A percentile compares a stretch with the other conserved stretches of the same genome.
phyloP scores from a whole-genome alignment of 2,888 invertebrate genomes.

The Andrena dorsata region DNA sequence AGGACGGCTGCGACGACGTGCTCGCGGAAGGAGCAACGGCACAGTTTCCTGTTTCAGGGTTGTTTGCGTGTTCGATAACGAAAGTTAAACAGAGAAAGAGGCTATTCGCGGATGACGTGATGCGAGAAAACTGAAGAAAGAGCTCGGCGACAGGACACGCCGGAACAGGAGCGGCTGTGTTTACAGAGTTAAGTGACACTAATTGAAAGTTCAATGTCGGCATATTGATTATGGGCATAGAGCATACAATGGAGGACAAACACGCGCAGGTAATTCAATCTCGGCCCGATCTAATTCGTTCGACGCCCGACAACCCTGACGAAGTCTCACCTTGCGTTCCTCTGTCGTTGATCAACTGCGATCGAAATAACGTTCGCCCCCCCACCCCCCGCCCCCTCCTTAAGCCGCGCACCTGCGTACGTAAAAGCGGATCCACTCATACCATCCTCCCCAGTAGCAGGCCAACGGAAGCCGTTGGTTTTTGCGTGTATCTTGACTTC shows the following conservation, averaged over 20 bases:
- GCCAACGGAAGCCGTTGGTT: no score
- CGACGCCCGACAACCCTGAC: slow-evolving; percentile 45
- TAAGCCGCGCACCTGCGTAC: background rate
- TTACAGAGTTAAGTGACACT: slow-evolving; percentile 84
- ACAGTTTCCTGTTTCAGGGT: slow-evolving; percentile 42
- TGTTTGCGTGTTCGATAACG: slow-evolving; percentile 63
- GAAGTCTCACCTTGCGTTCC: slow-evolving; percentile 22
- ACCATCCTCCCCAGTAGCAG: no score
- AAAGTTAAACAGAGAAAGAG: slow-evolving; percentile 57
- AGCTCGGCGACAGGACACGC: slow-evolving; percentile 42
- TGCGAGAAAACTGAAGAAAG: slow-evolving; percentile 62
- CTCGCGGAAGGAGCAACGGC: slow-evolving; percentile 18
- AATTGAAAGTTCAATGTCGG: slow-evolving; percentile 83
- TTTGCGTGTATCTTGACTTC: background rate
- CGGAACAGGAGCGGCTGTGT: slow-evolving; percentile 81
- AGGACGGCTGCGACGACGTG: background rate
- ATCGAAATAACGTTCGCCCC: background rate
- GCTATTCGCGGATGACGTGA: slow-evolving; percentile 30
- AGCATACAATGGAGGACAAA: slow-evolving; percentile 75
- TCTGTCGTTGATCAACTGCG: slow-evolving; percentile 13
- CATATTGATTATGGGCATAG: slow-evolving; percentile 80
- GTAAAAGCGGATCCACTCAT: no score
- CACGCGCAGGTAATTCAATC: slow-evolving; percentile 77
- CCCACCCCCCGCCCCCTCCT: no score
- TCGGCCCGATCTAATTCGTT: slow-evolving; percentile 75